Percentiles rank a stretch among this genome's conserved stretches.
phyloP scores from a whole-genome alignment of 1,140 invertebrate species.

The Bombyx mori region ASM3026992v2 NC_085124.1:14264001-14264500 shows the following conservation, averaged over 20 bases:
- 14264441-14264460: conserved; percentile 24
- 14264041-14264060: conserved; percentile 32
- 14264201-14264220: conserved; percentile 4
- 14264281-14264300: conserved; percentile 7
- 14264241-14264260: conserved; percentile 13
- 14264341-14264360: conserved; percentile 21
- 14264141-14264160: conserved; percentile 21
- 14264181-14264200: conserved; percentile 15
- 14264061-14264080: conserved; percentile 33
- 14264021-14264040: no score
- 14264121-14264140: conserved; percentile 17
- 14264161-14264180: conserved; percentile 30
- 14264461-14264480: conserved; percentile 43
- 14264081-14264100: conserved; percentile 21
- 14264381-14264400: conserved; percentile 23
- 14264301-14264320: conserved; percentile 16
- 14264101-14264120: conserved; percentile 15
- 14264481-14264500: conserved; percentile 39
- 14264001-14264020: no score
- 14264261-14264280: conserved; percentile 10
- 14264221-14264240: not conserved
- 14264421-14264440: conserved; percentile 46
- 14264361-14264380: conserved; percentile 35
- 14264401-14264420: conserved; percentile 2
- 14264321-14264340: conserved; percentile 35